phyloP scores from a whole-genome alignment of 2,888 invertebrate species.

The Chirona hameri region DNA sequence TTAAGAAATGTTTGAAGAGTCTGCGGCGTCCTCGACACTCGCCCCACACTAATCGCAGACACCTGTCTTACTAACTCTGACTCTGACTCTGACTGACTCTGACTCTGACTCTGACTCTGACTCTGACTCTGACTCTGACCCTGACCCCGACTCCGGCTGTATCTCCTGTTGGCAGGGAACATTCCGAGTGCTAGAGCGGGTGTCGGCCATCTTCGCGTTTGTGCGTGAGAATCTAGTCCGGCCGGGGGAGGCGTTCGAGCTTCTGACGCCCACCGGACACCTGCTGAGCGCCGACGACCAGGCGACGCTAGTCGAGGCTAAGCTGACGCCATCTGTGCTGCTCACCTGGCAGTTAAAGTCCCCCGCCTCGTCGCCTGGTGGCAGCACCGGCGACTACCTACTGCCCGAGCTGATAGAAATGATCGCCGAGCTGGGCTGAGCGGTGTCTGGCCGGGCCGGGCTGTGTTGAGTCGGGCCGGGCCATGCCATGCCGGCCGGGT shows the following conservation, averaged over 20 bases:
- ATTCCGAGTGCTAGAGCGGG: conserved; percentile 25
- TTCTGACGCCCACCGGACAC: neutral
- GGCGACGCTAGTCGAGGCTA: neutral
- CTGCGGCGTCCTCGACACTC: no score
- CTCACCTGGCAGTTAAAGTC: conserved; percentile 23
- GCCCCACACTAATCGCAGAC: no score
- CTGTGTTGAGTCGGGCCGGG: no score
- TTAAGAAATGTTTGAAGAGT: no score
- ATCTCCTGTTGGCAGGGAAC: conserved; percentile 10
- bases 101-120: no score
- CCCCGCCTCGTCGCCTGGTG: neutral
- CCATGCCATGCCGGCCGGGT: no score
- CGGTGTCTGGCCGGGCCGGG: no score
- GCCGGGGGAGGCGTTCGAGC: neutral
- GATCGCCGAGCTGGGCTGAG: conserved; percentile 2
- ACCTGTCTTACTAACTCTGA: no score
- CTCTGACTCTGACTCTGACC: no score
- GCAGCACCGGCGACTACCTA: conserved; percentile 3
- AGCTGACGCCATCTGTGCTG: neutral
- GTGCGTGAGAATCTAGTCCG: conserved; percentile 5
- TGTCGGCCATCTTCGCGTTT: neutral
- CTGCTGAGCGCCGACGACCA: neutral
- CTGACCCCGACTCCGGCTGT: no score
- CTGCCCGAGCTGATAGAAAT: conserved; percentile 13
- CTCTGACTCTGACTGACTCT: no score